These are phyloP conservation scores for Drosophila parabipectinata DNA, from an alignment of 1,140 invertebrate species.

Conservation along the genomic window DNA sequence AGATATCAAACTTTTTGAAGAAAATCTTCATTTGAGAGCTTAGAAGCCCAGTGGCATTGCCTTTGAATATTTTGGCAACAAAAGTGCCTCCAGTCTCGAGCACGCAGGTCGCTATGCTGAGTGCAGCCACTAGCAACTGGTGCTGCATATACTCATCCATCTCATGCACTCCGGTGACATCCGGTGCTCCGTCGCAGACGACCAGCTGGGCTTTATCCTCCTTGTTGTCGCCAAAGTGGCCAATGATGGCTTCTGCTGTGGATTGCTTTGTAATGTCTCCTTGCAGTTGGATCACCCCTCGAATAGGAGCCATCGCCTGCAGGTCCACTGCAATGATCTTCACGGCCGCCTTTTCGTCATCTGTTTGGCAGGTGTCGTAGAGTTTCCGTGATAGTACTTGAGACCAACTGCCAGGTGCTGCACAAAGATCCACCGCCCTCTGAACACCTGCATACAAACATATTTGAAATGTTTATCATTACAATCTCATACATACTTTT, in stretches of 20 bases:
- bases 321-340: slow-evolving; percentile 99
- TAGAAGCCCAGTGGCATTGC: slow-evolving; percentile 94
- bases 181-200: slow-evolving; percentile 99
- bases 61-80: slow-evolving; percentile 98
- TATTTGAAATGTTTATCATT: background rate
- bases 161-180: slow-evolving; percentile 99
- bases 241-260: slow-evolving; percentile 96
- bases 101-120: slow-evolving; percentile 98
- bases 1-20: slow-evolving; percentile 93
- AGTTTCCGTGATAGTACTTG: slow-evolving; percentile 95
- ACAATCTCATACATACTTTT: too few relatives aligned
- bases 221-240: slow-evolving; percentile 88
- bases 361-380: slow-evolving; percentile 84
- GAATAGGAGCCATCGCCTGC: slow-evolving; percentile 98
- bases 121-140: slow-evolving; percentile 95
- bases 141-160: slow-evolving; percentile 99
- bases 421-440: slow-evolving; percentile 98
- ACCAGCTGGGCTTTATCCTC: slow-evolving; percentile 96
- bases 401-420: slow-evolving; percentile 99
- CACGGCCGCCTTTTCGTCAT: slow-evolving; percentile 86
- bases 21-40: slow-evolving; percentile 96
- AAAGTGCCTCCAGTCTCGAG: slow-evolving; percentile 95
- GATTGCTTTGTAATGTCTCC: slow-evolving; percentile 98
- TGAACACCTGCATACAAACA: slow-evolving; percentile 88
- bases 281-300: slow-evolving; percentile 97